phyloP scores from a whole-genome alignment of 2,888 invertebrate genomes.

The Oxyteleia sp. region DNA sequence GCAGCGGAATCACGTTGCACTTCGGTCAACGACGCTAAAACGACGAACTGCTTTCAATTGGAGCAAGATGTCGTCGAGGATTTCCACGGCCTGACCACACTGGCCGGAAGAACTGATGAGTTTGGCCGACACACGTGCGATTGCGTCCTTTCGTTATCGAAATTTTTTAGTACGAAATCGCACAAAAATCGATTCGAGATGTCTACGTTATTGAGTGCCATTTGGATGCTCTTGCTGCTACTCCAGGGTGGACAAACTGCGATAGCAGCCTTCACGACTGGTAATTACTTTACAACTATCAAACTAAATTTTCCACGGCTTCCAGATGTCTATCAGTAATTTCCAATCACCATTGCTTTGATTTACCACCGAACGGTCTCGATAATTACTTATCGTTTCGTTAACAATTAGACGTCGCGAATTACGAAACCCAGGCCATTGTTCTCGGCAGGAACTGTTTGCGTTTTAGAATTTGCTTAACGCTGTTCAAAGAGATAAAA shows the following conservation, averaged over 20 bases:
- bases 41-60: not conserved
- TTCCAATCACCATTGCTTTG: too few relatives aligned
- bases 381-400: too few relatives aligned
- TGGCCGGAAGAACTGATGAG: constrained; percentile 24
- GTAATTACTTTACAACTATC: constrained; percentile 79
- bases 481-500: constrained; percentile 18
- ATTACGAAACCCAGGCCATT: not conserved
- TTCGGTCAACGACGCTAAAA: not conserved
- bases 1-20: constrained; percentile 1
- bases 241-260: constrained; percentile 79
- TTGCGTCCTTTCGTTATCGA: constrained; percentile 18
- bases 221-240: constrained; percentile 79
- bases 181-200: constrained; percentile 73
- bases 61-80: not conserved
- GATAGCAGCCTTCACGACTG: constrained; percentile 84
- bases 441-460: constrained; percentile 7
- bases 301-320: too few relatives aligned
- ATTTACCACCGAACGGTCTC: too few relatives aligned
- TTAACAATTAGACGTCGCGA: not conserved
- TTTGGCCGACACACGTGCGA: not conserved
- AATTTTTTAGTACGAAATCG: constrained; percentile 28
- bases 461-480: constrained; percentile 9
- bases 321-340: too few relatives aligned
- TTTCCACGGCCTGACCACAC: not conserved
- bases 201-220: constrained; percentile 76